Evolutionary conservation across 2,888 invertebrate genomes (phyloP).

Genomic region (Rhodophaea formosa): DNA sequence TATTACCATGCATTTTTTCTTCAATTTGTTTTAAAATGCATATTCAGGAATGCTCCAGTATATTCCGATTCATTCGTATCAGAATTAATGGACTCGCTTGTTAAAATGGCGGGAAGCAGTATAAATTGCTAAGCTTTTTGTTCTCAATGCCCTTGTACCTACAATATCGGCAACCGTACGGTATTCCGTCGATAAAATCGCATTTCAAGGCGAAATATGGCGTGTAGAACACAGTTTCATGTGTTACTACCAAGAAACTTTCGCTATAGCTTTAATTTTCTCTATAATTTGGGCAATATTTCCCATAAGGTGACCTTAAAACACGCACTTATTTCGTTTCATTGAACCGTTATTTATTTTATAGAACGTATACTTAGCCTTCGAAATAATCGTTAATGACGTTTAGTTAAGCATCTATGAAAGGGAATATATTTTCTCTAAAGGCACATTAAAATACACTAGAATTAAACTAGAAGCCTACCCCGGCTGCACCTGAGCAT

Average conservation of each 20-base stretch:
- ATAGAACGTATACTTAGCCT: conserved; percentile 28
- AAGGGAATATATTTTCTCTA: background rate
- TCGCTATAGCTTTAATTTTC: conserved; percentile 35
- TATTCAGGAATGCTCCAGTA: background rate
- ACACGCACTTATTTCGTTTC: conserved; percentile 28
- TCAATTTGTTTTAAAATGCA: too few species aligned
- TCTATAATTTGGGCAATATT: conserved; percentile 39
- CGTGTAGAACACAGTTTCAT: conserved; percentile 54
- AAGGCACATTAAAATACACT: background rate
- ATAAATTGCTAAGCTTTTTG: conserved; percentile 2
- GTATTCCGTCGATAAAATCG: conserved; percentile 37
- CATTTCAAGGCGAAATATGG: conserved; percentile 55
- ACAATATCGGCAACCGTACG: background rate
- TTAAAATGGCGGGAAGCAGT: background rate
- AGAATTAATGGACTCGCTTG: background rate
- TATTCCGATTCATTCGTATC: background rate
- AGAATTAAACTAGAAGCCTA: too few species aligned
- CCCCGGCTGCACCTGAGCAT: too few species aligned
- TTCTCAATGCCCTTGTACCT: background rate
- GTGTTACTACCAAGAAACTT: conserved; percentile 45
- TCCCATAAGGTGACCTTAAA: conserved; percentile 23
- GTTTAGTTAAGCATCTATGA: conserved; percentile 7
- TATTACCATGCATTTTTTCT: too few species aligned
- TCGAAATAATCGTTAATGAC: conserved; percentile 26
- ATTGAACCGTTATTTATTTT: conserved; percentile 34